Evolutionary conservation across 2,113 vertebrate species (phyloP), one percentile per base, ranked within the genome.

Genomic region (Oryzias curvinotus): DNA sequence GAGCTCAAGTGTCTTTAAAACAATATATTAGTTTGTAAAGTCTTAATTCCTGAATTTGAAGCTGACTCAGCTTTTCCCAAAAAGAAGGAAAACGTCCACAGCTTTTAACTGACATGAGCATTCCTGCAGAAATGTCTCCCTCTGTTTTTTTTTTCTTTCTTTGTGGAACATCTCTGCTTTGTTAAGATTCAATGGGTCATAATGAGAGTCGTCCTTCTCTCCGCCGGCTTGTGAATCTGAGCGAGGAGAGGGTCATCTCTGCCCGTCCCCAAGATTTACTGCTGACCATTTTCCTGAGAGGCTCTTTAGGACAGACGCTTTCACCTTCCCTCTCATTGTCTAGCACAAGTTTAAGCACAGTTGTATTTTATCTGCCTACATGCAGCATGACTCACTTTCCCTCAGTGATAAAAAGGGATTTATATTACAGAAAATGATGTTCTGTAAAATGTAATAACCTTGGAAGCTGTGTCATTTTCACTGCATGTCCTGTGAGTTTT

Each of bases 381-480:
- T 53, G 68, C 18, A 25, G 30, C 13, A 50, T 77, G 66, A 81
- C 77, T 84, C 49, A 71, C 62, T 78, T 69, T 65, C 65, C 64
- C 74, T 71, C 72, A 46, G 67, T 47, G 14, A 45, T 17, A 45
- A 48, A 43, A 18, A 48, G 74, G 15, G 57, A 64, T 78, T 69
- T 77, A 52, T 78, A 74, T 82, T 78, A 49, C 18, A 47, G 52
- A 26, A 79, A 65, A 42, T 71, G 59, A 82, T 65, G 72, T 68
- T 71, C 57, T 66, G 52, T 63, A 49, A 78, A 81, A 80, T 59
- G 52, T 63, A 85, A 85, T 82, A 77, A 86, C 75, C 52, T 78
- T 63, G 65, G 65, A 62, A 64, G 62, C 62, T 60, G 67, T 59
- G 66, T 72, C 71, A 72, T 60, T 69, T 65, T 67, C 25, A 53